Conservation (phyloP, 92 coral and sea anemone genomes). For the Epizoanthus scotinus region DNA sequence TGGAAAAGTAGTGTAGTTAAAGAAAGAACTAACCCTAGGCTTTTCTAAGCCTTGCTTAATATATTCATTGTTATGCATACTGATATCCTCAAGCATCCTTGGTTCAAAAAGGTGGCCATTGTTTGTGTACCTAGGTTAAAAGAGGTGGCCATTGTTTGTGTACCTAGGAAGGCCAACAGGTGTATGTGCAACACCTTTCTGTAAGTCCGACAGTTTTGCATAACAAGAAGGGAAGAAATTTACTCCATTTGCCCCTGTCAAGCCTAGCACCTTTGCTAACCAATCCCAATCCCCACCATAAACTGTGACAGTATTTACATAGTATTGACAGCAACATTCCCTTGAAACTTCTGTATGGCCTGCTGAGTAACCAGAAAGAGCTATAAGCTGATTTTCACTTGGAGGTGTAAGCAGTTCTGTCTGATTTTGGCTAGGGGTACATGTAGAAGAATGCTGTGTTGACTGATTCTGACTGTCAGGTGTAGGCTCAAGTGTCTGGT, state of each 20-base stretch:
- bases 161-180: constrained; percentile 14
- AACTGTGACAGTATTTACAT: neutral
- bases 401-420: no score
- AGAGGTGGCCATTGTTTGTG: neutral
- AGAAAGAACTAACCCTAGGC: neutral
- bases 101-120: no score
- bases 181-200: constrained; percentile 17
- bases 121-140: no score
- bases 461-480: no score
- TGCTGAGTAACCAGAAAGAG: neutral
- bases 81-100: neutral
- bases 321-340: neutral
- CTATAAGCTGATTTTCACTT: no score
- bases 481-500: no score
- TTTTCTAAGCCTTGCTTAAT: neutral
- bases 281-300: constrained; percentile 26
- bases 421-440: no score
- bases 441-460: no score
- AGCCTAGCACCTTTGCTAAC: constrained; percentile 1
- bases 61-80: neutral
- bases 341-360: neutral
- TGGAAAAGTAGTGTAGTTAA: neutral
- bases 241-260: constrained; percentile 30
- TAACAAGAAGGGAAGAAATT: constrained; percentile 17
- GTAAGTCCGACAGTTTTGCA: constrained; percentile 20